Evolutionary conservation across 2,888 invertebrate species (phyloP), one percentile per base, ranked within the genome.

Genomic region (Amphimallon solstitiale): DNA sequence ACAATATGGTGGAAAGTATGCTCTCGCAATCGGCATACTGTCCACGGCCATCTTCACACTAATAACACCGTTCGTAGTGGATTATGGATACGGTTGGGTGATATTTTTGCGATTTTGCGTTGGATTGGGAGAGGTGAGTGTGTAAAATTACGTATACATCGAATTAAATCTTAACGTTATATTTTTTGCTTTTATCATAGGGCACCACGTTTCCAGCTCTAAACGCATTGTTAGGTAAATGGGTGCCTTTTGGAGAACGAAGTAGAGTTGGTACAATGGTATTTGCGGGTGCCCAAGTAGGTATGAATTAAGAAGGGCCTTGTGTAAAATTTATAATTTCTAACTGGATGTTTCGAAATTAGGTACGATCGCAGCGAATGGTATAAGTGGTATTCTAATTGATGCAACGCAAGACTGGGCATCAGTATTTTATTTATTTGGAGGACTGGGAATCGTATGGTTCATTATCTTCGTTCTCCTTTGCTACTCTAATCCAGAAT

Each of bases 161-260:
- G 17, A 37, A 12, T 48, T 48, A 21, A 2, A 10, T 35, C 0
- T 19, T n/a, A 7, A 6, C 35, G 10, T 3, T 9, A 45, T 12
- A 34, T 43, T 21, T 35, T 40, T 64, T 19, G 49, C 60, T 34
- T 14, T 23, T 12, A 70, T 83, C 82, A 60, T 77, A 89, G 86
- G 93, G 93, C 29, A 91, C 92, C 3, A 93, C 93, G 0, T 93
- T 90, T 78, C 94, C 92, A 1, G 94, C 96, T 0, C 83, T 97
- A 73, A 93, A 92, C 77, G 90, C 91, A 0, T 84, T 94, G 79
- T 81, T 94, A 4, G 91, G 93, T 0, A 87, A 91, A 74, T 94
- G 94, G 94, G 90, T 92, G 0, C 93, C 93, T 0, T 82, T 90
- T 0, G 87, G 88, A 0, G 93, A 94, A 76, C 85, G 93, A 70